phyloP scores from a whole-genome alignment of 2,797 vertebrate genomes.

The Psittacula echo region DNA sequence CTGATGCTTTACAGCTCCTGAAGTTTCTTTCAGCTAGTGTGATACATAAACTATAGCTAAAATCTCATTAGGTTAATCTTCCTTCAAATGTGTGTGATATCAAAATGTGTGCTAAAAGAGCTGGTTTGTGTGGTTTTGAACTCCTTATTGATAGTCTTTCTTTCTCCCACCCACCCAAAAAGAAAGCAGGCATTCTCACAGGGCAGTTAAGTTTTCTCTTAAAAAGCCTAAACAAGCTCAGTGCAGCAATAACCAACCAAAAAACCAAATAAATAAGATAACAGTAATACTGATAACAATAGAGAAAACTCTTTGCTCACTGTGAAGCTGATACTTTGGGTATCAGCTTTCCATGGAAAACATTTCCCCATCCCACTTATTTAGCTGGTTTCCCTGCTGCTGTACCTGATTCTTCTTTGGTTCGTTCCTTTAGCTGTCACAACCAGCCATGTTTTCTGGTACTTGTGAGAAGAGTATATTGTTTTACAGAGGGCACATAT shows the following conservation, averaged over 20 bases:
- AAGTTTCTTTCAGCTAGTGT: not conserved
- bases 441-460: accelerated
- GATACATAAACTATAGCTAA: not conserved
- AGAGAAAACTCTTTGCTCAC: not conserved
- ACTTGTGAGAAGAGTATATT: not conserved
- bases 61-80: not conserved
- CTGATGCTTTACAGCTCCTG: not conserved
- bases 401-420: not conserved
- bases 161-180: not conserved
- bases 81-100: not conserved
- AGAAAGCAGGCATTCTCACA: not conserved
- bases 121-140: not conserved
- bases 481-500: not conserved
- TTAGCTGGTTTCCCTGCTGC: not conserved
- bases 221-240: not conserved
- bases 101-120: not conserved
- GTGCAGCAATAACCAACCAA: not conserved
- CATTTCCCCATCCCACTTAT: not conserved
- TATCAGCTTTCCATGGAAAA: not conserved
- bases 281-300: too few species aligned
- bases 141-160: not conserved
- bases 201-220: not conserved
- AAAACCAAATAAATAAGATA: not conserved
- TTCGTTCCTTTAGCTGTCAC: not conserved
- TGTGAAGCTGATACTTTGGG: not conserved